These are phyloP conservation scores for Temnothorax ravouxi DNA, from an alignment of 2,888 invertebrate genomes.

Conservation along the genomic window DNA sequence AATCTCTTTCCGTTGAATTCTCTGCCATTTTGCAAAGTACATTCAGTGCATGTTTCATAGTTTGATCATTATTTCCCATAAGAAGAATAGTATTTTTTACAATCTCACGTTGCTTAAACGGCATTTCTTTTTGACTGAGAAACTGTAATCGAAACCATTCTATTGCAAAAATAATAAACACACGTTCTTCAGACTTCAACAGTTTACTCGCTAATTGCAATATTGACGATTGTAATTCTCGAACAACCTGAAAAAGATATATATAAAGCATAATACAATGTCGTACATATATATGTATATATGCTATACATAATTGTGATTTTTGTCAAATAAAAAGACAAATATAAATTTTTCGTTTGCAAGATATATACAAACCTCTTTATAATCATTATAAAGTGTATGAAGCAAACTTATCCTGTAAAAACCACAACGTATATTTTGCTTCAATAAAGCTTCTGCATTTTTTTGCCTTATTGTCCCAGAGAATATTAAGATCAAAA, in stretches of 20 bases:
- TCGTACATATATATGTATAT: neutral
- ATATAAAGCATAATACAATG: neutral
- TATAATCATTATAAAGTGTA: slow-evolving; percentile 83
- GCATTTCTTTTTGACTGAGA: slow-evolving; percentile 75
- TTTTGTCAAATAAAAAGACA: no score
- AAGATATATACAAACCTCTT: slow-evolving; percentile 73
- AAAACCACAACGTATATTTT: slow-evolving; percentile 89
- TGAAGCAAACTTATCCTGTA: slow-evolving; percentile 88
- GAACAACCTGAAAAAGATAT: slow-evolving; percentile 75
- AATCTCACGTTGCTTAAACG: slow-evolving; percentile 82
- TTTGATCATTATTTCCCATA: slow-evolving; percentile 82
- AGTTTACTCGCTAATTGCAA: slow-evolving; percentile 80
- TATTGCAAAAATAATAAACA: slow-evolving; percentile 80
- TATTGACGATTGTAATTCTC: slow-evolving; percentile 78
- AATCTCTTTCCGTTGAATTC: slow-evolving; percentile 77
- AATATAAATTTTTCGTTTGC: slow-evolving; percentile 10
- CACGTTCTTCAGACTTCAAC: slow-evolving; percentile 80
- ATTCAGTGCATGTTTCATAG: slow-evolving; percentile 80
- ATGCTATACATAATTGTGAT: no score
- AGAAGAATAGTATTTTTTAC: slow-evolving; percentile 80
- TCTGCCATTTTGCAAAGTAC: slow-evolving; percentile 80
- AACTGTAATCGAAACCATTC: slow-evolving; percentile 83
- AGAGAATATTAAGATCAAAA: slow-evolving; percentile 89
- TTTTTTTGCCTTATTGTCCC: slow-evolving; percentile 86
- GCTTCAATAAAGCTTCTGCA: slow-evolving; percentile 89